Evolutionary conservation across 2,113 vertebrate species (phyloP), one percentile per base, ranked within the genome.

Genomic region (Atractosteus spatula): DNA sequence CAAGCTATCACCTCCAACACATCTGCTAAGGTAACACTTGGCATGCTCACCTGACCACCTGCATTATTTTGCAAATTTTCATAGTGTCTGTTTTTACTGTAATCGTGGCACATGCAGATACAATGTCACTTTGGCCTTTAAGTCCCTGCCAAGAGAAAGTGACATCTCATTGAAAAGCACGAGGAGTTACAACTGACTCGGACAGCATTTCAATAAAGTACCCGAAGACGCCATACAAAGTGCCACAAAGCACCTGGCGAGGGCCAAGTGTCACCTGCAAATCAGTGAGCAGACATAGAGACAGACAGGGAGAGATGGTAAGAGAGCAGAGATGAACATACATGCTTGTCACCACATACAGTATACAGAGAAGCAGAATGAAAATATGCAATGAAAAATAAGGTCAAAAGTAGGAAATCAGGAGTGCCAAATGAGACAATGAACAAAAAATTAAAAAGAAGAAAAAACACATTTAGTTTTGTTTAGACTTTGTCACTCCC

Each of bases 81-180:
- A 71, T 63, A 55, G n/a, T 43, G 17, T 14, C 66, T 54, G 47
- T 51, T 71, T 55, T 41, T 41, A 63, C 10, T 16, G 16, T 29
- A 64, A 63, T 62, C 65, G 51, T 68, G 44, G n/a, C 66, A 74
- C 64, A 71, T 76, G 73, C 81, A 74, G 74, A 79, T 80, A 85
- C 80, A 81, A 75, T 75, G 70, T 76, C 77, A 77, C 69, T 54
- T 70, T 81, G 86, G 80, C 81, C 82, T 84, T 84, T 85, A 79
- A 82, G 87, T 85, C 83, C 79, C 82, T 82, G 82, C 81, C 82
- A 76, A 77, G 76, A 44, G 81, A 74, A 86, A 59, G 57, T 16
- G 10, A 59, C 73, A 78, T 85, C 86, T 89, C 86, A 88, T 89
- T 89, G 85, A 87, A 84, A 89, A 84, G 84, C 87, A 83, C 79